Conservation (phyloP, 92 coral and sea anemone species). For the Bergia puertoricense region DNA sequence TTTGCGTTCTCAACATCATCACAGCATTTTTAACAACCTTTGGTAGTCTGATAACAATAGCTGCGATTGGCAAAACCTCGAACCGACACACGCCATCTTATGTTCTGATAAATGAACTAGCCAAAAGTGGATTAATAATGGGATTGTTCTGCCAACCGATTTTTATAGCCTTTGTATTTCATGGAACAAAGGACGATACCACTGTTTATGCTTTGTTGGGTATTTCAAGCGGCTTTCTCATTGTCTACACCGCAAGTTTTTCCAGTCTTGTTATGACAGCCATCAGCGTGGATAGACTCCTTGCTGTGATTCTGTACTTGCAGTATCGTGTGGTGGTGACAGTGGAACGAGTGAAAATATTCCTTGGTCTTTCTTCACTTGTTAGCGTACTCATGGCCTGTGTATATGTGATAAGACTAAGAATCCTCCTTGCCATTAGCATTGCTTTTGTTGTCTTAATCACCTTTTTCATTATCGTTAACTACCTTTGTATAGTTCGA, state of each 20-base stretch:
- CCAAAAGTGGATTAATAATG: not conserved
- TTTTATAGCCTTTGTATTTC: not conserved
- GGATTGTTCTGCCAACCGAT: slow-evolving; percentile 5
- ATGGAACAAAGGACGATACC: slow-evolving; percentile 1
- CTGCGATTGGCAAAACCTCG: not conserved
- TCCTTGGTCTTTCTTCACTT: not conserved
- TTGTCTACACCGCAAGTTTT: not conserved
- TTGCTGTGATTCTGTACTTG: not conserved
- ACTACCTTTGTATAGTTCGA: not conserved
- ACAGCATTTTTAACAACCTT: not conserved
- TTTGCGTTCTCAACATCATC: not conserved
- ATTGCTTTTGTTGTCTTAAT: not conserved
- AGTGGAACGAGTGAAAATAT: not conserved
- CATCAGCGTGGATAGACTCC: not conserved
- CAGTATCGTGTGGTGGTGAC: not conserved
- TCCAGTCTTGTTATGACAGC: not conserved
- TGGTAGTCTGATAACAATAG: not conserved
- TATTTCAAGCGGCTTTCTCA: slow-evolving; percentile 1
- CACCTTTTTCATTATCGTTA: not conserved
- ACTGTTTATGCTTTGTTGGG: not conserved
- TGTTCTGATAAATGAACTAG: not conserved
- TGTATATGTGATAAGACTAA: not conserved
- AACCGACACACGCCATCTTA: not conserved
- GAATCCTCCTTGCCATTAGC: not conserved
- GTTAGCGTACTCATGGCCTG: slow-evolving; percentile 3